phyloP scores from a whole-genome alignment of 2,113 vertebrate species.

The Macaca fascicularis region T2T-MFA8v1.1 NC_088395.1:16573501-16574000 shows the following conservation, averaged over 20 bases:
- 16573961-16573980: background rate
- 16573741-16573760: background rate
- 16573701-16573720: background rate
- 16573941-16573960: background rate
- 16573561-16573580: too few species aligned
- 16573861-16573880: background rate
- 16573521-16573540: too few species aligned
- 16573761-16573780: background rate
- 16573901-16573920: background rate
- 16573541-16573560: too few species aligned
- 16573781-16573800: background rate
- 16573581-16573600: too few species aligned
- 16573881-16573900: background rate
- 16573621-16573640: too few species aligned
- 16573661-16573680: background rate
- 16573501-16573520: too few species aligned
- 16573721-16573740: background rate
- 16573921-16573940: background rate
- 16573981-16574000: background rate
- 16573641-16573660: too few species aligned
- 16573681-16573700: conserved; percentile 18
- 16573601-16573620: too few species aligned
- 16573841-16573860: background rate
- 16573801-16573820: background rate
- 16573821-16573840: background rate